These are phyloP conservation scores for Engystomops pustulosus DNA, from an alignment of 2,113 vertebrate species.

Conservation along the genomic window DNA sequence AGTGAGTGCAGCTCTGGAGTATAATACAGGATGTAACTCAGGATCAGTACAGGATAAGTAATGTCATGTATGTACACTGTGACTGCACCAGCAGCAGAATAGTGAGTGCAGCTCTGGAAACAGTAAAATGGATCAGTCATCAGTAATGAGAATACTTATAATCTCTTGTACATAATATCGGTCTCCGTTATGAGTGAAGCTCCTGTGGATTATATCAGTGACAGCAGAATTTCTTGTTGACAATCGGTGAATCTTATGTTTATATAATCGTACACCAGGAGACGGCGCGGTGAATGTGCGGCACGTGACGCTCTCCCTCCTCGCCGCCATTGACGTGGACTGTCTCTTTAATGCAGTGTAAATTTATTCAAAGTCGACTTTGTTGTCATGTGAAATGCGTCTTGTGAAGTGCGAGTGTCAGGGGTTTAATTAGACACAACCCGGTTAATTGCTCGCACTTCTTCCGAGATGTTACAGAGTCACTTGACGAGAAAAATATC, in stretches of 20 bases:
- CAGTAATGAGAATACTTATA: too few relatives aligned
- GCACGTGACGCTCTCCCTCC: not conserved
- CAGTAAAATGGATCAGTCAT: not conserved
- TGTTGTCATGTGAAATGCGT: slow-evolving; percentile 16
- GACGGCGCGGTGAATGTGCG: not conserved
- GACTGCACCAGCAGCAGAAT: too few relatives aligned
- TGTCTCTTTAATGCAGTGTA: not conserved
- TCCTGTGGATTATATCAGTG: too few relatives aligned
- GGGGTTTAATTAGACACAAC: slow-evolving; percentile 53
- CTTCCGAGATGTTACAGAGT: slow-evolving; percentile 36
- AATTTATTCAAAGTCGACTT: slow-evolving; percentile 48
- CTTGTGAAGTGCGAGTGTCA: slow-evolving; percentile 51
- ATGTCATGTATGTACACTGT: too few relatives aligned
- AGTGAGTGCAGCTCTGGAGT: too few relatives aligned
- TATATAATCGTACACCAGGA: not conserved
- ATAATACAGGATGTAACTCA: too few relatives aligned
- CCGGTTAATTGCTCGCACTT: slow-evolving; percentile 46
- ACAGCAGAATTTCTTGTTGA: not conserved
- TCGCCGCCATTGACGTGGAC: not conserved
- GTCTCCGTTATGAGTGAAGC: too few relatives aligned
- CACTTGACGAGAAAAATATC: slow-evolving; percentile 20
- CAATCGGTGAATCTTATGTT: not conserved
- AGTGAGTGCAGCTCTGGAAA: not conserved
- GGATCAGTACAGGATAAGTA: too few relatives aligned
- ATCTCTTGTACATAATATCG: too few relatives aligned